Evolutionary conservation across 1,140 invertebrate species (phyloP).

Genomic region (Drosophila pseudoobscura): DNA sequence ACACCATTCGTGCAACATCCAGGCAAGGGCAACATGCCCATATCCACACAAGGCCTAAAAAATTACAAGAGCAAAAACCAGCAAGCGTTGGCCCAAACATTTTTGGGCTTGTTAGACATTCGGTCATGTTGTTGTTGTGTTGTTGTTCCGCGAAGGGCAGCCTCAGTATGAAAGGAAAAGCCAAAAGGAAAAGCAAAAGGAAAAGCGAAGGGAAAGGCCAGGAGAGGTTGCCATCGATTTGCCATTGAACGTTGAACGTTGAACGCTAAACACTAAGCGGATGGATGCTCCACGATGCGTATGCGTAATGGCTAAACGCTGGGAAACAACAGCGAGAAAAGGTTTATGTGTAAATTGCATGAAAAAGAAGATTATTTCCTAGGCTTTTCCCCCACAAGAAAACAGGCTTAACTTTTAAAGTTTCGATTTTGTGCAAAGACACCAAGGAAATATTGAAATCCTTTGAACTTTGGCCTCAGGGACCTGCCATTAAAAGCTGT

Average conservation of each 20-base stretch:
- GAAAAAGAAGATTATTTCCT: too few relatives aligned
- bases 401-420: too few relatives aligned
- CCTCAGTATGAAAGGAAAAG: conserved; percentile 13
- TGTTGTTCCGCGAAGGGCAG: not conserved
- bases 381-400: too few relatives aligned
- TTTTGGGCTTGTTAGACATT: conserved; percentile 54
- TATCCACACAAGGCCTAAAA: not conserved
- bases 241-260: conserved; percentile 43
- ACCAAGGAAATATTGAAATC: too few relatives aligned
- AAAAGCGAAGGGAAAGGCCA: not conserved
- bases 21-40: conserved; percentile 35
- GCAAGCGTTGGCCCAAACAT: conserved; percentile 20
- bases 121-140: conserved; percentile 34
- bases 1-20: conserved; percentile 29
- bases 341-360: too few relatives aligned
- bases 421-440: too few relatives aligned
- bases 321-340: too few relatives aligned
- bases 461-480: too few relatives aligned
- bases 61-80: conserved; percentile 4
- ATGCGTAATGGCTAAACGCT: conserved; percentile 43
- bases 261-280: conserved; percentile 12
- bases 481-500: too few relatives aligned
- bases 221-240: conserved; percentile 43
- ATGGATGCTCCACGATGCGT: conserved; percentile 44
- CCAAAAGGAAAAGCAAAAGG: not conserved